Conservation (phyloP, 2,113 vertebrate species). For the Pteronura brasiliensis region DNA sequence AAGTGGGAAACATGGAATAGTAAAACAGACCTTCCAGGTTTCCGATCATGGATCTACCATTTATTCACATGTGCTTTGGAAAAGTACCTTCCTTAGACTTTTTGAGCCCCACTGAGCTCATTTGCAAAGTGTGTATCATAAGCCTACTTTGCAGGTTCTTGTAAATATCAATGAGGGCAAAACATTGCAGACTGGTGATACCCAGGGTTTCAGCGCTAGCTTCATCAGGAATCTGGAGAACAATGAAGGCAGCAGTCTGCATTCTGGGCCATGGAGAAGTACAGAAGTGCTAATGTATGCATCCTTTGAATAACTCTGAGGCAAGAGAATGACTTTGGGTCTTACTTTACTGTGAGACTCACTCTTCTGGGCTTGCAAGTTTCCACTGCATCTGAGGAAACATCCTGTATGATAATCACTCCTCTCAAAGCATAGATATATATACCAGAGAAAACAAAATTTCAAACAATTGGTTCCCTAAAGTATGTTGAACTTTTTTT, state of each 20-base stretch:
- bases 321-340: not conserved
- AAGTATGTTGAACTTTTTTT: not conserved
- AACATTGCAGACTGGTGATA: not conserved
- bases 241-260: not conserved
- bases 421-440: not conserved
- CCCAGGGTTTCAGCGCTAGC: not conserved
- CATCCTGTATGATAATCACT: not conserved
- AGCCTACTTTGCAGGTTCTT: not conserved
- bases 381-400: not conserved
- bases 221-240: not conserved
- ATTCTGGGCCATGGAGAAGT: not conserved
- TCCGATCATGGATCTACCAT: not conserved
- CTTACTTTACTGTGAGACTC: not conserved
- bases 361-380: not conserved
- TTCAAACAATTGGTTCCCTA: not conserved
- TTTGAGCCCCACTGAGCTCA: not conserved
- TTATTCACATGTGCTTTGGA: not conserved
- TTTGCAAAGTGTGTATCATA: not conserved
- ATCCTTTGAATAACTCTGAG: not conserved
- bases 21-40: not conserved
- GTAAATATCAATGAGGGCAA: not conserved
- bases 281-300: not conserved
- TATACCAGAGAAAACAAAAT: not conserved
- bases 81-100: not conserved
- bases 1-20: not conserved